These are phyloP conservation scores for Vanessa atalanta DNA, from an alignment of 1,140 invertebrate species.

Conservation along the genomic window DNA sequence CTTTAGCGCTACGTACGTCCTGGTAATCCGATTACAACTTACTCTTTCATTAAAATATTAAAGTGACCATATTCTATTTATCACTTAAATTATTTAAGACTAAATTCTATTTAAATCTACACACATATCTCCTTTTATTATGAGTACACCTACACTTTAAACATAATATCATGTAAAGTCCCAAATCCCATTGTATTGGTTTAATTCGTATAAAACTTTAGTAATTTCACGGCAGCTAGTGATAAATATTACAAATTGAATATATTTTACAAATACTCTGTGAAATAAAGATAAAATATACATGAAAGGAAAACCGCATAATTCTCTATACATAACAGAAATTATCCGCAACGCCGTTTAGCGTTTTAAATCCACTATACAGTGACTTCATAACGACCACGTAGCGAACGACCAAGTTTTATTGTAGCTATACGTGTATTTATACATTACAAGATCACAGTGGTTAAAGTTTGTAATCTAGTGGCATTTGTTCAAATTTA, in stretches of 20 bases:
- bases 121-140: neutral
- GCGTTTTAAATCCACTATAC: conserved; percentile 23
- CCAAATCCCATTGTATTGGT: neutral
- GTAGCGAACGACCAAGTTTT: conserved; percentile 27
- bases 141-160: neutral
- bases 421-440: conserved; percentile 21
- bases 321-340: conserved; percentile 21
- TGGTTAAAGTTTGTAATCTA: conserved; percentile 17
- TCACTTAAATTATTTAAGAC: neutral
- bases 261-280: neutral
- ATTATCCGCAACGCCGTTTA: conserved; percentile 15
- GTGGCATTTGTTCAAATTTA: conserved; percentile 23
- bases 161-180: neutral
- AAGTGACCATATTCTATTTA: conserved; percentile 15
- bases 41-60: conserved; percentile 44
- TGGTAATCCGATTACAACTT: conserved; percentile 43
- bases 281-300: conserved; percentile 14
- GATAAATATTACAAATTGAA: conserved; percentile 3
- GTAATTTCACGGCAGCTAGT: neutral
- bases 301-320: conserved; percentile 22
- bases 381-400: conserved; percentile 27
- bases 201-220: conserved; percentile 2
- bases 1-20: conserved; percentile 1
- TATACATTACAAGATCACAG: conserved; percentile 21
- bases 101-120: neutral